Conservation (phyloP, 2,113 vertebrate species). For the Trichomycterus rosablanca region DNA sequence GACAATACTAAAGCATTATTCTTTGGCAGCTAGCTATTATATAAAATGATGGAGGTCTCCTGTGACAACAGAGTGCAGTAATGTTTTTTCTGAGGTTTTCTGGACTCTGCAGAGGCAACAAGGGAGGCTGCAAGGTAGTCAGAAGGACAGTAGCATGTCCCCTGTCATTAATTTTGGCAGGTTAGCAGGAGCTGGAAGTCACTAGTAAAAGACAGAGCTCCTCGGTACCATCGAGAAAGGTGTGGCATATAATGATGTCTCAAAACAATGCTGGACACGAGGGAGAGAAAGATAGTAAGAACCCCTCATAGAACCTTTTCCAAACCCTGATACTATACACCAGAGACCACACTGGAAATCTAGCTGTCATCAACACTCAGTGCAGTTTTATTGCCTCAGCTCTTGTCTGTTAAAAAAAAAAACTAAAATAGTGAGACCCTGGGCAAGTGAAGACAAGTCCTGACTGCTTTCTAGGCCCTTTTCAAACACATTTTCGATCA, state of each 20-base stretch:
- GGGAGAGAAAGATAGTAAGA: constrained; percentile 18
- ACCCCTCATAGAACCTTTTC: background rate
- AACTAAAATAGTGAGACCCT: constrained; percentile 44
- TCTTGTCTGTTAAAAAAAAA: constrained; percentile 55
- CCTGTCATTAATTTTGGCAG: constrained; percentile 41
- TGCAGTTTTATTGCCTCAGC: constrained; percentile 53
- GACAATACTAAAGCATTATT: no score
- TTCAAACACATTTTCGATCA: background rate
- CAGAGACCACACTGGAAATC: constrained; percentile 57
- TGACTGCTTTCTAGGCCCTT: no score
- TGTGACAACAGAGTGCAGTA: no score
- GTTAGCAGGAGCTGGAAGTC: constrained; percentile 35
- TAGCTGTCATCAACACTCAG: constrained; percentile 55
- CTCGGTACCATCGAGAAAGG: constrained; percentile 15
- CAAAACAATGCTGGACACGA: constrained; percentile 27
- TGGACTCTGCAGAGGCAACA: background rate
- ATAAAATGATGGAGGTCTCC: no score
- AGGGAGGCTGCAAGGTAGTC: background rate
- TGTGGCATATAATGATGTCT: constrained; percentile 25
- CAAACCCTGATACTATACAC: constrained; percentile 50
- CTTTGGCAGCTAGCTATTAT: no score
- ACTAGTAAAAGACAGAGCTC: constrained; percentile 23
- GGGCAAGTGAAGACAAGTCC: constrained; percentile 38
- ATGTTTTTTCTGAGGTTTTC: background rate
- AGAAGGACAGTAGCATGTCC: constrained; percentile 12